Evolutionary conservation across 2,888 invertebrate species (phyloP), one percentile per base, ranked within the genome.

Genomic region (Mythimna pallens): DNA sequence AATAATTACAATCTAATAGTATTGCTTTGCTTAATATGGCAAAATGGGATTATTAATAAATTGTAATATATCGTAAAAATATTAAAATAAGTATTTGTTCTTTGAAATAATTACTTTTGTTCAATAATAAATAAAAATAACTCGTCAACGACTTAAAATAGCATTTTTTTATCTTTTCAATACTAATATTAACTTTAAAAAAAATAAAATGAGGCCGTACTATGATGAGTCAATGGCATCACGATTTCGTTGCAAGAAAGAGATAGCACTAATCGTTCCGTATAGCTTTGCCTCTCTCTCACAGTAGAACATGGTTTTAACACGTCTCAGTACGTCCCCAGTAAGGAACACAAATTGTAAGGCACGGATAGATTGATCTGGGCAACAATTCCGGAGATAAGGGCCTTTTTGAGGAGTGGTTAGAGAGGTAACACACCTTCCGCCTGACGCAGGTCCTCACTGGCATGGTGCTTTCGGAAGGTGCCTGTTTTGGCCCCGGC

Each of bases 1-100:
- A 65, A 65, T 58, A 61, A 47, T 47, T 47, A 47, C 36, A 43
- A 68, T 22, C 25, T 61, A 65, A 73, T 52, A 58, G 55, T 69
- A 59, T 61, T 55, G 58, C 47, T 59, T 54, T 70, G 65, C 59
- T 20, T 68, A 70, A 65, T 81, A 70, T 73, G 67, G 78, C 65
- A 70, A 77, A 81, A 64, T 55, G 40, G 50, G 0, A 76, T 36
- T 36, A 57, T 67, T 64, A 40, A 62, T 57, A 25, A 67, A 80
- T 65, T 65, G 66, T 66, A 54, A 69, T 58, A 36, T 14, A 66
- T 47, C 34, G 1, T 47, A 55, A 68, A 74, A 70, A 55, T 55
- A 58, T 40, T 58, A 64, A 73, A 67, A 67, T 55, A 36, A 36
- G 6, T 25, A 40, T 66, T 72, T 76, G 63, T 64, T 76, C 65